phyloP scores from a whole-genome alignment of 37 sponge, comb jelly and placozoan species.

The Agelas oroides region DNA sequence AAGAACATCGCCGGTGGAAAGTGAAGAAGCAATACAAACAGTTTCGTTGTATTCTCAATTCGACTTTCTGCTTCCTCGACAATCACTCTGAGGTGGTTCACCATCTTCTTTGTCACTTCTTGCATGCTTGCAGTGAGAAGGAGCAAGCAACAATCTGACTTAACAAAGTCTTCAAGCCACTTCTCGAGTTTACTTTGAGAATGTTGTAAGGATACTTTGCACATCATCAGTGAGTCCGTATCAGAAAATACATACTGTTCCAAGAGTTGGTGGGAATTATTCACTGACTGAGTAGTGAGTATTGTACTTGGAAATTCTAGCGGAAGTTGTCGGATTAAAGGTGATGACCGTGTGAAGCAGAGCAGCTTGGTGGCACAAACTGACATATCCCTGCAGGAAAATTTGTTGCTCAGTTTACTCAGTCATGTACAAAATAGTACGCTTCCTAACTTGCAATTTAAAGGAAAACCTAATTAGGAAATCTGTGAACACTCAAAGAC shows the following conservation, averaged over 20 bases:
- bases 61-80: conserved; percentile 63
- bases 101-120: conserved; percentile 31
- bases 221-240: background rate
- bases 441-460: too few relatives aligned
- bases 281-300: too few relatives aligned
- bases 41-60: background rate
- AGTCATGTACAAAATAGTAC: background rate
- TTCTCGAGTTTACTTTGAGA: conserved; percentile 20
- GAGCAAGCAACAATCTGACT: conserved; percentile 1
- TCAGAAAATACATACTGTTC: background rate
- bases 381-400: too few relatives aligned
- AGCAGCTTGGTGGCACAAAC: conserved; percentile 63
- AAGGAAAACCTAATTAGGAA: too few relatives aligned
- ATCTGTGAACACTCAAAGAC: too few relatives aligned
- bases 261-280: too few relatives aligned
- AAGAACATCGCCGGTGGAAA: conserved; percentile 62
- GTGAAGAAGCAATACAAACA: conserved; percentile 68
- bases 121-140: conserved; percentile 1
- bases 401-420: too few relatives aligned
- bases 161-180: conserved; percentile 7
- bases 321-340: conserved; percentile 69
- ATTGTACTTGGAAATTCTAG: conserved; percentile 8
- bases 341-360: conserved; percentile 78
- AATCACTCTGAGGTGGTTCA: conserved; percentile 63
- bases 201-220: conserved; percentile 28